Evolutionary conservation across 2,113 vertebrate genomes (phyloP).

Genomic region (Myotis yumanensis): DNA sequence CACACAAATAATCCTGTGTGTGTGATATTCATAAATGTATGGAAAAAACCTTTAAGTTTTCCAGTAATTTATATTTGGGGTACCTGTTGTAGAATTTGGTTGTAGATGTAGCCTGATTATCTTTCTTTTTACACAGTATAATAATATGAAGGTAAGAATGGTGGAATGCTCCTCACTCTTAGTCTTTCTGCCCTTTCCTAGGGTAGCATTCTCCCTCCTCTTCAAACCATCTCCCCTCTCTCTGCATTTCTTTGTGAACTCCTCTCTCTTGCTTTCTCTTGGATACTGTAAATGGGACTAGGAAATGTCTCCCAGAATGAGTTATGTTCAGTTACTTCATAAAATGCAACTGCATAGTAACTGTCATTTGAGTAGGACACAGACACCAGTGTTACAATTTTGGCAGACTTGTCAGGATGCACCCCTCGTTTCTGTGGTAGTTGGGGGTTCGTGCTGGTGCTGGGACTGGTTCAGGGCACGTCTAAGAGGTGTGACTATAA

Average conservation of each 20-base stretch:
- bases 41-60: not conserved
- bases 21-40: not conserved
- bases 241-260: not conserved
- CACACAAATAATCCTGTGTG: not conserved
- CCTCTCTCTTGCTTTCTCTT: not conserved
- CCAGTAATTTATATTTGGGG: not conserved
- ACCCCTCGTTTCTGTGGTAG: not conserved
- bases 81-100: not conserved
- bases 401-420: slow-evolving; percentile 34
- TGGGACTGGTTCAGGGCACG: slow-evolving; percentile 38
- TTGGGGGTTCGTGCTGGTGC: not conserved
- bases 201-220: not conserved
- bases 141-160: not conserved
- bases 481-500: slow-evolving; percentile 74
- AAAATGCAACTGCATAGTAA: not conserved
- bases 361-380: not conserved
- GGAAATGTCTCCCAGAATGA: not conserved
- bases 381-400: not conserved
- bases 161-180: not conserved
- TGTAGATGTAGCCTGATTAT: not conserved
- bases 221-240: not conserved
- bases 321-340: not conserved
- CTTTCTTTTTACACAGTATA: not conserved
- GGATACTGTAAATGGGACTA: not conserved
- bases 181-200: not conserved